Percentiles rank a stretch among this genome's conserved stretches.
phyloP scores from a whole-genome alignment of 2,113 vertebrate species.

The Puma concolor region DNA sequence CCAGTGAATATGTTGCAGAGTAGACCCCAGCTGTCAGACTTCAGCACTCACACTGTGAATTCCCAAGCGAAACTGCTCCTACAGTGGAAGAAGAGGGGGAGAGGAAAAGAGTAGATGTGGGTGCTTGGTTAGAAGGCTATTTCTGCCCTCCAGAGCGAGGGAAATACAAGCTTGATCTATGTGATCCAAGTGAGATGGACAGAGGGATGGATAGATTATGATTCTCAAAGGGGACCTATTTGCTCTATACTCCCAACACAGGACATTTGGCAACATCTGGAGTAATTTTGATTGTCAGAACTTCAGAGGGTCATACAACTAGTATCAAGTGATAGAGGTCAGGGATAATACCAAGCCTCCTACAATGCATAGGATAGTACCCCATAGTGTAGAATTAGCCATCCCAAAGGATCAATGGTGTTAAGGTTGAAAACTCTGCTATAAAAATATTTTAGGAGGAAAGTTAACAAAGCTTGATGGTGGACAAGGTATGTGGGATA shows the following conservation, averaged over 20 bases:
- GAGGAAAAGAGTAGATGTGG: too few relatives aligned
- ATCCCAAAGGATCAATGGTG: background rate
- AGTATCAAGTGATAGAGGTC: background rate
- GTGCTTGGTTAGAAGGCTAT: background rate
- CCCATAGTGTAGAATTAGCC: background rate
- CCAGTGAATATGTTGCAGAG: too few relatives aligned
- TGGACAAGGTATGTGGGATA: background rate
- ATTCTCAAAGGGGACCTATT: background rate
- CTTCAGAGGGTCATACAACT: too few relatives aligned
- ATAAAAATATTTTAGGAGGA: background rate
- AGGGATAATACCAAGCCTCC: background rate
- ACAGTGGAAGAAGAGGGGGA: background rate
- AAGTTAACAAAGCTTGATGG: background rate
- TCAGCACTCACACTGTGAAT: background rate
- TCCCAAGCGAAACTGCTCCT: background rate
- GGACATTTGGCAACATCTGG: background rate
- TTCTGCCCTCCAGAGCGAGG: background rate
- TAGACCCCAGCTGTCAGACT: background rate
- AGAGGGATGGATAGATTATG: rapidly evolving
- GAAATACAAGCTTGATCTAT: background rate
- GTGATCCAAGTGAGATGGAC: background rate
- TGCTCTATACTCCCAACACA: background rate
- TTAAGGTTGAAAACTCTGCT: background rate
- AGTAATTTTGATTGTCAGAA: background rate
- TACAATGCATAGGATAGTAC: background rate